Conservation (phyloP, 2,797 vertebrate genomes). For the Oreochromis grahami region DNA sequence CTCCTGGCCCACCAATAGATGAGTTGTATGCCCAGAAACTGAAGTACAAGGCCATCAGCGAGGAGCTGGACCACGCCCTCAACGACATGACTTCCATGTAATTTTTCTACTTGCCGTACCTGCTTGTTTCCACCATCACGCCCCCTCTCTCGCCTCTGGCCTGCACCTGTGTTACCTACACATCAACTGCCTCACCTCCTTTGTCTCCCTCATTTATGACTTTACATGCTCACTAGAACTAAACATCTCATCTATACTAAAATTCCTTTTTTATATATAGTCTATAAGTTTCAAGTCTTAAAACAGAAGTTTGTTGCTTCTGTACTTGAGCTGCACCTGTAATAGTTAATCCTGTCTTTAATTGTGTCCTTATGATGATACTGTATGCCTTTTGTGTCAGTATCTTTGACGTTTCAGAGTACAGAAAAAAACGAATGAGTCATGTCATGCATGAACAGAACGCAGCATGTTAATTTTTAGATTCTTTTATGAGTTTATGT, state of each 20-base stretch:
- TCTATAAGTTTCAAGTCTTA: conserved; percentile 1
- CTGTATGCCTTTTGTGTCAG: neutral
- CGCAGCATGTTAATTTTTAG: conserved; percentile 14
- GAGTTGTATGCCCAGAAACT: conserved; percentile 99
- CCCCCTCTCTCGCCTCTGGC: neutral
- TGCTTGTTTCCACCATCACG: conserved; percentile 19
- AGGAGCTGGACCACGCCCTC: conserved; percentile 99
- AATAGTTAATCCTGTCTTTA: neutral
- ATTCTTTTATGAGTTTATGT: neutral
- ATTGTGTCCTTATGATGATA: neutral
- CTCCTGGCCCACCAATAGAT: conserved; percentile 79
- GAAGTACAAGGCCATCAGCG: conserved; percentile 99
- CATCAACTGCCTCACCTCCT: neutral
- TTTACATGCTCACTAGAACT: neutral
- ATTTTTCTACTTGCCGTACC: conserved; percentile 73
- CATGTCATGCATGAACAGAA: conserved; percentile 38
- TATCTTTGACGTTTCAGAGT: neutral
- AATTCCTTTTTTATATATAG: neutral
- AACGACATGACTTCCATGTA: conserved; percentile 99
- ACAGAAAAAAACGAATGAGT: conserved; percentile 8
- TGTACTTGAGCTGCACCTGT: neutral
- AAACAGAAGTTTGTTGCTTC: conserved; percentile 8
- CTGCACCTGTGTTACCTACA: conserved; percentile 33
- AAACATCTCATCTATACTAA: neutral
- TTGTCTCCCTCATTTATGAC: neutral